Conservation (phyloP, 2,888 invertebrate species). For the Drosophila mimetica region DNA sequence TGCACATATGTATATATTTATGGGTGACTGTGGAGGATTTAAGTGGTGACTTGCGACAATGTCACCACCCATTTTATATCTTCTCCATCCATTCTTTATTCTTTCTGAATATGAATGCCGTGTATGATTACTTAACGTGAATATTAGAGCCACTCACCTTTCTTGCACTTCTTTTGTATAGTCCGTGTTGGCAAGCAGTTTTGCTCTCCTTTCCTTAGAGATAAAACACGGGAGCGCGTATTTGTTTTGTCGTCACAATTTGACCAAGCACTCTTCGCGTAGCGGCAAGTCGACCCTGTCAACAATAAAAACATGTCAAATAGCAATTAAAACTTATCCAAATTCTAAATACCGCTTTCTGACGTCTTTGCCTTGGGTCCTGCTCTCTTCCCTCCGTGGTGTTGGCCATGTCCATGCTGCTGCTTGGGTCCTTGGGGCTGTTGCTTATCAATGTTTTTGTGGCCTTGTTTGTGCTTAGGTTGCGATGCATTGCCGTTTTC, state of each 20-base stretch:
- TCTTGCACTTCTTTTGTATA: constrained; percentile 96
- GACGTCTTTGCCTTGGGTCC: constrained; percentile 38
- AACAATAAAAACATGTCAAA: not conserved
- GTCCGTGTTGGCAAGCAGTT: constrained; percentile 92
- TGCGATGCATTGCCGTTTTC: constrained; percentile 26
- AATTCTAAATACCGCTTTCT: constrained; percentile 6
- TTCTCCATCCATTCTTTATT: too few relatives aligned
- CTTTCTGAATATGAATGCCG: too few relatives aligned
- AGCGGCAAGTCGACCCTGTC: constrained; percentile 89
- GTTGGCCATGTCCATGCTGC: constrained; percentile 62
- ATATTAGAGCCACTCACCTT: constrained; percentile 87
- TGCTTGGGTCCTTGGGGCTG: constrained; percentile 78
- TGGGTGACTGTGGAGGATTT: constrained; percentile 4
- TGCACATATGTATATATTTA: constrained; percentile 10
- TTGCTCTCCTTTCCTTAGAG: constrained; percentile 93
- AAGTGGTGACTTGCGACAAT: too few relatives aligned
- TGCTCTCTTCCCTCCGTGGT: constrained; percentile 71
- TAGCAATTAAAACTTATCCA: not conserved
- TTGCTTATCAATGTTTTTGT: constrained; percentile 66
- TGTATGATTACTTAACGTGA: not conserved
- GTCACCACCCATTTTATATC: too few relatives aligned
- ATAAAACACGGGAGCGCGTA: constrained; percentile 91
- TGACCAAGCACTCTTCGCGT: constrained; percentile 93
- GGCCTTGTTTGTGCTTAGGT: constrained; percentile 58
- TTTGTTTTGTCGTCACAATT: constrained; percentile 94